Conservation (phyloP, 2,797 vertebrate species). For the Pipistrellus kuhlii region DNA sequence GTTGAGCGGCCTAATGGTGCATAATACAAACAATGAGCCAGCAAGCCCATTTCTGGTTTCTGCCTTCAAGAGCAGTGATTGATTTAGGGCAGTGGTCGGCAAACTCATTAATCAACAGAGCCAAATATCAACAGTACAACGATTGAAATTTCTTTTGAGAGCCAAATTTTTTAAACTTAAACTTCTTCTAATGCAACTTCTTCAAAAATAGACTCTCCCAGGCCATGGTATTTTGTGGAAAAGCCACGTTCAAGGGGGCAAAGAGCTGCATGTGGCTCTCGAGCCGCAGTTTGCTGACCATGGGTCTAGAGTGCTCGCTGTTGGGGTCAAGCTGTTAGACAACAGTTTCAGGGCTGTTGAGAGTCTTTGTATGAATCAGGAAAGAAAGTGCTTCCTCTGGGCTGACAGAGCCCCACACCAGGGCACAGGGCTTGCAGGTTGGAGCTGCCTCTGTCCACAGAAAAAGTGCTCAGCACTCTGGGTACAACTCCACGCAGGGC, state of each 20-base stretch:
- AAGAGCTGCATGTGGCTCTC: no score
- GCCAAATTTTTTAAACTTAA: no score
- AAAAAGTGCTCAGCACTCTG: background rate
- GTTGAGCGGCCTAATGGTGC: background rate
- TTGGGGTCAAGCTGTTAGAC: background rate
- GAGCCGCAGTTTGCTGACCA: background rate
- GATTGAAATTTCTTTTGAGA: no score
- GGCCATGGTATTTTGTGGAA: no score
- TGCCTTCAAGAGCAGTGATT: background rate
- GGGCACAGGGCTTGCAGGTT: background rate
- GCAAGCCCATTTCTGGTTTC: background rate
- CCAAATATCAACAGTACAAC: no score
- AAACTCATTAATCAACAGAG: no score
- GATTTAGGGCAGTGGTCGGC: background rate
- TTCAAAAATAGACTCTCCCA: no score
- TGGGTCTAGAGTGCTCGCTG: background rate
- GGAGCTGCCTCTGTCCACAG: background rate
- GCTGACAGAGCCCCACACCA: background rate
- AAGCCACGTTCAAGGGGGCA: no score
- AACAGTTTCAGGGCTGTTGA: background rate
- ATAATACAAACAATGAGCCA: background rate
- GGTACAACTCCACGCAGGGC: background rate
- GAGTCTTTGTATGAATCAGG: background rate
- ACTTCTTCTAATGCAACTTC: no score
- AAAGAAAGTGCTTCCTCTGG: background rate